Base-by-base conservation (phyloP, 2,888 invertebrate species). In the Drosophila demipolita region DNA sequence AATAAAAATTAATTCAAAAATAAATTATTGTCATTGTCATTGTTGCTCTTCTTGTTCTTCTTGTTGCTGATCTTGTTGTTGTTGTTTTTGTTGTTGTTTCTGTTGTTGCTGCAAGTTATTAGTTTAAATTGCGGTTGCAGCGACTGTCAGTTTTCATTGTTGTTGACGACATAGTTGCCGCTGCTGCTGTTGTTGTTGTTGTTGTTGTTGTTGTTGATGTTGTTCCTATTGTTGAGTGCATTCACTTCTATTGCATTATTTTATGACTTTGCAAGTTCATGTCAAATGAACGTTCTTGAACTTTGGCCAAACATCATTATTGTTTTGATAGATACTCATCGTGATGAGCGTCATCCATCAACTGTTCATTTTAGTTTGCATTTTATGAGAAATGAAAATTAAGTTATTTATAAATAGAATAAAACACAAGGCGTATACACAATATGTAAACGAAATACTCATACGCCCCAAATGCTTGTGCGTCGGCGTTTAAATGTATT, bases 261-360 rank as follows among this genome's bases (percentile, higher is more conserved):
- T 61, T 38, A 73, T 78, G 91, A 91, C 91, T 90, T 90, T 90
- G 73, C 91, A 90, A 90, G 91, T 91, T 90, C 91, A 91, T 79
- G 83, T 62, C 73, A 53, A 83, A 83, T 54, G 90, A 83, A 87
- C 90, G 86, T 89, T 72, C 90, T 89, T 90, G 89, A 87, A 87
- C 90, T 74, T 67, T 49, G 3, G 29, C 54, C 42, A 20, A 59
- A 40, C 57, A 54, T 48, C 55, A 54, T 61, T 29, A 59, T 61
- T 33, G 54, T 55, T 26, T 64, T 62, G 45, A 23, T 26, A 45
- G 45, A 45, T n/a, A 29, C 40, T 32, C 1, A 35, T 61, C 26
- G 35, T 60, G 35, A 40, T 65, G 17, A 36, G 35, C 36, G 52
- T 58, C 58, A 61, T n/a, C 58, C 57, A 59, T 75, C 40, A 69